Conservation (phyloP, 1,140 invertebrate genomes). For the Melitaea cinxia region DNA sequence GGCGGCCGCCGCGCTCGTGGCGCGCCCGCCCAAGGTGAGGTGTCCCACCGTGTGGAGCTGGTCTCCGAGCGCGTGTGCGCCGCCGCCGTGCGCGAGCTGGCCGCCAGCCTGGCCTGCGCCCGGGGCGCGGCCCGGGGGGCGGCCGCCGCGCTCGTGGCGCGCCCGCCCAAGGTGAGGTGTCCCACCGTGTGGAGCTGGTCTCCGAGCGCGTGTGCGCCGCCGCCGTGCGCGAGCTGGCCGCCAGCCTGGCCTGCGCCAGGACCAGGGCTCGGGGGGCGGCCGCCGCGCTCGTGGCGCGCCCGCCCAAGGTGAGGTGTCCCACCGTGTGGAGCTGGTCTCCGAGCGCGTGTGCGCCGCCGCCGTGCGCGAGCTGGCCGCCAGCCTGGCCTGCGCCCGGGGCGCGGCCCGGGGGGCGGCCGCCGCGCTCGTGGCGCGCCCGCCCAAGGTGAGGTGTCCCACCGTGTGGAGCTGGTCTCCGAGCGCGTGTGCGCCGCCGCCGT, state of each 20-base stretch:
- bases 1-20: slow-evolving; percentile 61
- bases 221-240: slow-evolving; percentile 59
- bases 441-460: slow-evolving; percentile 51
- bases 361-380: slow-evolving; percentile 53
- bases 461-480: slow-evolving; percentile 65
- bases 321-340: slow-evolving; percentile 64
- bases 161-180: slow-evolving; percentile 55
- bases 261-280: slow-evolving; percentile 61
- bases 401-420: slow-evolving; percentile 62
- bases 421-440: slow-evolving; percentile 65
- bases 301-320: slow-evolving; percentile 54
- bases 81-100: slow-evolving; percentile 50
- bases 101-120: no score
- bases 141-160: slow-evolving; percentile 63
- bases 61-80: slow-evolving; percentile 61
- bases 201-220: slow-evolving; percentile 57
- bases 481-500: slow-evolving; percentile 54
- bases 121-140: slow-evolving; percentile 62
- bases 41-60: slow-evolving; percentile 63
- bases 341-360: slow-evolving; percentile 57
- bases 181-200: slow-evolving; percentile 67
- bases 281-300: slow-evolving; percentile 64
- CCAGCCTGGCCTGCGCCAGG: slow-evolving; percentile 55
- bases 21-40: slow-evolving; percentile 59
- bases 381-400: no score